Percentiles rank a stretch among this genome's conserved stretches.
Conservation (phyloP, 1,140 invertebrate species). For the Sitodiplosis mosellana region DNA sequence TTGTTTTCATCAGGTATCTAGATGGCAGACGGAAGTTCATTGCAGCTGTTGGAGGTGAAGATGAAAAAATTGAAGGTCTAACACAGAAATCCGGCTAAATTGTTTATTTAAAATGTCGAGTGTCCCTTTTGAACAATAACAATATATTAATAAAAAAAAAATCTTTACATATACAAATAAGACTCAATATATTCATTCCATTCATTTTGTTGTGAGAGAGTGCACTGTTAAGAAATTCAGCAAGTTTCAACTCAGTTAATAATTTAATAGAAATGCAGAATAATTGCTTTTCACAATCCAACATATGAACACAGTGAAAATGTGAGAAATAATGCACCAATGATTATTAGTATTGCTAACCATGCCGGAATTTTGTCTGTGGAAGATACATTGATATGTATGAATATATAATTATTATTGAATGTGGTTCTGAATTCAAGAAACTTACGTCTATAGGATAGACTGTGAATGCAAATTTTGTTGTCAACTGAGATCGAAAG, state of each 20-base stretch:
- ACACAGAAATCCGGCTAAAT: too few relatives aligned
- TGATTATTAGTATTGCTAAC: conserved; percentile 51
- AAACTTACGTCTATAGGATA: conserved; percentile 60
- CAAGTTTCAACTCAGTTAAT: too few relatives aligned
- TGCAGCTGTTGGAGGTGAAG: neutral
- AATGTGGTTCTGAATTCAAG: conserved; percentile 2
- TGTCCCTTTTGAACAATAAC: too few relatives aligned
- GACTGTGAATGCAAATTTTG: conserved; percentile 74
- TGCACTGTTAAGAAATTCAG: too few relatives aligned
- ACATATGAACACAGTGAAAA: conserved; percentile 63
- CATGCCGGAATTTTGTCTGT: conserved; percentile 58
- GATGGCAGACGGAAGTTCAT: conserved; percentile 51
- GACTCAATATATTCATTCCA: too few relatives aligned
- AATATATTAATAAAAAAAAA: too few relatives aligned
- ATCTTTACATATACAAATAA: too few relatives aligned
- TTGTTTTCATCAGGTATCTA: too few relatives aligned
- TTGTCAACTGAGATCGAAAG: conserved; percentile 91
- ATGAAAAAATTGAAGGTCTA: too few relatives aligned
- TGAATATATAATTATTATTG: neutral
- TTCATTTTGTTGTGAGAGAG: too few relatives aligned
- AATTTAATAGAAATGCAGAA: neutral
- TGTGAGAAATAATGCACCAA: conserved; percentile 51
- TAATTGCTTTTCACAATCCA: conserved; percentile 40
- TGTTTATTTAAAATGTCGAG: too few relatives aligned
- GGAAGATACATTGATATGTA: conserved; percentile 23